Evolutionary conservation across 2,888 invertebrate species (phyloP).

Genomic region (Boloria euphrosyne): DNA sequence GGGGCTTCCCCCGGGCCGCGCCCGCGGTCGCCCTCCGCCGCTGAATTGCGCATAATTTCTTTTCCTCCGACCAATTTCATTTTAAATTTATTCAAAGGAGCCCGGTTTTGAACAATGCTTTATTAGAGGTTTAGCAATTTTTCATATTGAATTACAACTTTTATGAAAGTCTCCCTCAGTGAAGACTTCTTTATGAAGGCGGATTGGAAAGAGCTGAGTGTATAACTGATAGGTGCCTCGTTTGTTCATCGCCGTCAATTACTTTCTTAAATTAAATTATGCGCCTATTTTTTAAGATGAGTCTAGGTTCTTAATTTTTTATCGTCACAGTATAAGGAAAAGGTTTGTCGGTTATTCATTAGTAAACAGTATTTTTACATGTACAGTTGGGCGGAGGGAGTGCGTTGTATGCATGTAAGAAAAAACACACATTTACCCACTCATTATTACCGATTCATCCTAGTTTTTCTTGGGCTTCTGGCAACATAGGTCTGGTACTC

Average conservation of each 20-base stretch:
- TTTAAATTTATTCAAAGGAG: slow-evolving; percentile 43
- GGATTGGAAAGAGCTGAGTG: not conserved
- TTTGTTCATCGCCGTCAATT: not conserved
- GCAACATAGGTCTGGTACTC: too few relatives aligned
- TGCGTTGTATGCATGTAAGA: too few relatives aligned
- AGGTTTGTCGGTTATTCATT: too few relatives aligned
- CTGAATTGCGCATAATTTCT: slow-evolving; percentile 45
- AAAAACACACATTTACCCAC: too few relatives aligned
- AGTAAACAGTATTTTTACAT: too few relatives aligned
- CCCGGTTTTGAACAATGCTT: slow-evolving; percentile 41
- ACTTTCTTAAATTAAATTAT: too few relatives aligned
- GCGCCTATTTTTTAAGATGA: too few relatives aligned
- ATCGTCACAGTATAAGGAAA: too few relatives aligned
- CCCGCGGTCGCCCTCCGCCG: slow-evolving; percentile 29
- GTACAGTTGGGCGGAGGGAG: too few relatives aligned
- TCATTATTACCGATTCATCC: too few relatives aligned
- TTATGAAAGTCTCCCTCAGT: slow-evolving; percentile 10
- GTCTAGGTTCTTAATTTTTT: too few relatives aligned
- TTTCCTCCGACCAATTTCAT: slow-evolving; percentile 45
- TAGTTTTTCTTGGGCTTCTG: too few relatives aligned
- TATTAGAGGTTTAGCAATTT: slow-evolving; percentile 47
- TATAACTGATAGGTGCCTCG: slow-evolving; percentile 1
- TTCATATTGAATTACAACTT: slow-evolving; percentile 40
- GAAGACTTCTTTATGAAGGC: slow-evolving; percentile 7
- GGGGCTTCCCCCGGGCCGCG: slow-evolving; percentile 8